Percentiles rank a stretch among this genome's conserved stretches.
phyloP scores from a whole-genome alignment of 2,797 vertebrate genomes.

The Lagodon rhomboides region DNA sequence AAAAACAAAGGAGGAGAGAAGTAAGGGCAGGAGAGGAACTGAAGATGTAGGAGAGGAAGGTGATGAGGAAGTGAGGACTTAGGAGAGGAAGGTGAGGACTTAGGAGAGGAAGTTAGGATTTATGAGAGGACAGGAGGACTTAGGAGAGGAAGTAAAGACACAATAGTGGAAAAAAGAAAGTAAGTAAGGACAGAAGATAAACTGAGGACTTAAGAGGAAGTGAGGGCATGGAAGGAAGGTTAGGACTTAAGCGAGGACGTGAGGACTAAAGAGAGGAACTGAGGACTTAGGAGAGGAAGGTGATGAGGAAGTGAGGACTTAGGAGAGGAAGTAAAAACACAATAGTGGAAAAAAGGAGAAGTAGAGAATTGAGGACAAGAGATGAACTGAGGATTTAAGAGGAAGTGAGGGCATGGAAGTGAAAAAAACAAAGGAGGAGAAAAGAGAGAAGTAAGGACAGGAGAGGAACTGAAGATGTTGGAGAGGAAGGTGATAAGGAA shows the following conservation, averaged over 20 bases:
- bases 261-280: neutral
- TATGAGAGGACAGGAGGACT: too few relatives aligned
- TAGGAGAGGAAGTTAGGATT: neutral
- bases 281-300: too few relatives aligned
- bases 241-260: neutral
- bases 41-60: neutral
- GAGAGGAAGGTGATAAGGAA: neutral
- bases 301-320: neutral
- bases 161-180: too few relatives aligned
- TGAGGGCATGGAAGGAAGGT: neutral
- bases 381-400: too few relatives aligned
- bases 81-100: neutral
- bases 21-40: neutral
- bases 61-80: neutral
- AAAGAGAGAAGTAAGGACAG: neutral
- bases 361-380: too few relatives aligned
- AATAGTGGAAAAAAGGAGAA: too few relatives aligned
- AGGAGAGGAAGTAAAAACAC: too few relatives aligned
- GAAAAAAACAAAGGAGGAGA: too few relatives aligned
- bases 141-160: accelerated
- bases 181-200: too few relatives aligned
- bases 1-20: too few relatives aligned
- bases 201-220: neutral
- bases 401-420: too few relatives aligned
- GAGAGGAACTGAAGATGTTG: neutral